A percentile compares a stretch with the other conserved stretches of the same genome.
These are phyloP conservation scores for Sebastes umbrosus DNA, from an alignment of 2,797 vertebrate species.

Conservation along the genomic window DNA sequence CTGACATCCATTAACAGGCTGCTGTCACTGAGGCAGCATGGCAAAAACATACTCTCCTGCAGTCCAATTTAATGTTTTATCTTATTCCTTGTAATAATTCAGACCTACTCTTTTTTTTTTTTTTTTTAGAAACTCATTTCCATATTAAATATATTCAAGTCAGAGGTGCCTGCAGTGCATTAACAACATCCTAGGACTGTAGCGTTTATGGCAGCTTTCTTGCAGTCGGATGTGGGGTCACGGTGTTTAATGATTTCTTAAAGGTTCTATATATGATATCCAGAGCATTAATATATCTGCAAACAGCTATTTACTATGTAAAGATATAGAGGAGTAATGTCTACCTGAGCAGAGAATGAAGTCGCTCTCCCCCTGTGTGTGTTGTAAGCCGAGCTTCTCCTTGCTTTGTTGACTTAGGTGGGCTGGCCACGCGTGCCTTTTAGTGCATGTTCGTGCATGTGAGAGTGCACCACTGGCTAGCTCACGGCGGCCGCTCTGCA, in stretches of 20 bases:
- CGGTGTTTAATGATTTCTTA: neutral
- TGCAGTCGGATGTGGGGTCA: neutral
- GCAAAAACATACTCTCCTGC: neutral
- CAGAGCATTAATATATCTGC: no score
- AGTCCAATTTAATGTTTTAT: neutral
- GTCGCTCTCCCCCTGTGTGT: no score
- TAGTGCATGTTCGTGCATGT: no score
- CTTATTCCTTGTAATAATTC: neutral
- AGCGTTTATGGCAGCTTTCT: neutral
- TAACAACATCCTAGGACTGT: neutral
- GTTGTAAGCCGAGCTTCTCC: no score
- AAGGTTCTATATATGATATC: neutral
- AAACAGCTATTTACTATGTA: no score
- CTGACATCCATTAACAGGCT: slow-evolving; percentile 35
- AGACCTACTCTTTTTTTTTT: neutral
- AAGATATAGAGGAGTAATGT: no score
- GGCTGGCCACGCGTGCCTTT: no score
- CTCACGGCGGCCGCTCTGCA: no score
- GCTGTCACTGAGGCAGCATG: neutral
- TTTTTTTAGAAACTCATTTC: slow-evolving; percentile 12
- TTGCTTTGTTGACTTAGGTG: no score
- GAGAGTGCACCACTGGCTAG: no score
- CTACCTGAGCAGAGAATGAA: no score
- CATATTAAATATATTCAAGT: slow-evolving; percentile 23
- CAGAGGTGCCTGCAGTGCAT: neutral